Evolutionary conservation across 2,113 vertebrate genomes (phyloP).

Genomic region (Apteryx owenii): DNA sequence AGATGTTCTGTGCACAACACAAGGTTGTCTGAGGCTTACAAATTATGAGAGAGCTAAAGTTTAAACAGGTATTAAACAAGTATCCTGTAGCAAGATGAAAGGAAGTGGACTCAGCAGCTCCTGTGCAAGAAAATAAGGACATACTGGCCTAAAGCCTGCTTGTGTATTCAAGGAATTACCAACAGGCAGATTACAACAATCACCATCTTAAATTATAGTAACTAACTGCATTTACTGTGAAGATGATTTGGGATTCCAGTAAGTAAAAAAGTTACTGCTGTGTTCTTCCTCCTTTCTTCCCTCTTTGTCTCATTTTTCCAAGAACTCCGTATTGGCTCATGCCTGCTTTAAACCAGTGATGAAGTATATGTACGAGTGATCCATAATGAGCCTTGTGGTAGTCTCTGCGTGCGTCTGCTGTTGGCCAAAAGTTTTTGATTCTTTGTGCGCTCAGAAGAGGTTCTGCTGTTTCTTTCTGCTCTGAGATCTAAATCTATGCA

Average conservation of each 20-base stretch:
- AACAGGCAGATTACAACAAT: neutral
- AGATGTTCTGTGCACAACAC: neutral
- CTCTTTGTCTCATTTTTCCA: neutral
- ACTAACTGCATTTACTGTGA: neutral
- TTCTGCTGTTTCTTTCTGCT: neutral
- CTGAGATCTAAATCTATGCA: neutral
- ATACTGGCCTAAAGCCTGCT: neutral
- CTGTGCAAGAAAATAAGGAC: neutral
- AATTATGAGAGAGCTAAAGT: neutral
- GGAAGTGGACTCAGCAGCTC: neutral
- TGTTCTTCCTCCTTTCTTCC: neutral
- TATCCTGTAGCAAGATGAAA: neutral
- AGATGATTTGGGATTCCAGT: conserved; percentile 10
- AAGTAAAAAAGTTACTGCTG: neutral
- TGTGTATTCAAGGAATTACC: neutral
- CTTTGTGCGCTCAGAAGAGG: neutral
- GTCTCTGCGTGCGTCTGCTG: neutral
- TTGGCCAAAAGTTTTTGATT: neutral
- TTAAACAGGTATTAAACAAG: fast-evolving
- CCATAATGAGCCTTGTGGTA: fast-evolving
- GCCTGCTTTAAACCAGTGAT: neutral
- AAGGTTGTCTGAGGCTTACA: neutral
- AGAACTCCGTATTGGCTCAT: neutral
- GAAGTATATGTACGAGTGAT: neutral
- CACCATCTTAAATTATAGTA: neutral